phyloP scores from a whole-genome alignment of 2,888 invertebrate genomes.

The Cryptocephalus primarius region DNA sequence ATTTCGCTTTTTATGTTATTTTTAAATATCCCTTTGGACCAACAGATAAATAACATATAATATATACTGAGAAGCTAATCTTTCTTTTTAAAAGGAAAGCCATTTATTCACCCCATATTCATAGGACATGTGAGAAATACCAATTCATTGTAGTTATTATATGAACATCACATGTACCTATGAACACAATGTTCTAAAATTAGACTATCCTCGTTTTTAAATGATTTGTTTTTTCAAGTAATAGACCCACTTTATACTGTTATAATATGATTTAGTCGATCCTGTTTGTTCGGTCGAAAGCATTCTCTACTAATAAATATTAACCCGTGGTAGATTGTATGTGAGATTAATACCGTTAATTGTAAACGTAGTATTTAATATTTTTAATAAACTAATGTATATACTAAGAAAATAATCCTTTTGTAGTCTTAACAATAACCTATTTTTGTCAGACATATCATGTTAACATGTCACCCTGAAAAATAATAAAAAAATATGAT shows the following conservation, averaged over 20 bases:
- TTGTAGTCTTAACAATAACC: constrained; percentile 24
- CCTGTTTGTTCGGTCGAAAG: no score
- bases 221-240: no score
- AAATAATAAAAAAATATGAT: constrained; percentile 11
- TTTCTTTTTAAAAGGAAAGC: no score
- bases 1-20: no score
- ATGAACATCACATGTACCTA: not conserved
- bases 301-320: not conserved
- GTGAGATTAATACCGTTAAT: constrained; percentile 13
- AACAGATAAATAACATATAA: no score
- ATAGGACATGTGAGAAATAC: no score
- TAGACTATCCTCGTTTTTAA: not conserved
- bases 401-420: constrained; percentile 23
- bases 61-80: no score
- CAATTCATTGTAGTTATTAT: not conserved
- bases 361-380: constrained; percentile 17
- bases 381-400: constrained; percentile 26
- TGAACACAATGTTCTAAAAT: not conserved
- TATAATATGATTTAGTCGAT: no score
- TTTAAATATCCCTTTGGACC: no score
- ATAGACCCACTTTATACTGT: no score
- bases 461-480: constrained; percentile 12
- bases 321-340: constrained; percentile 2
- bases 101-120: no score
- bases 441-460: constrained; percentile 34